Conservation (phyloP, 2,113 vertebrate genomes). For the Rhagologus leucostigma region DNA sequence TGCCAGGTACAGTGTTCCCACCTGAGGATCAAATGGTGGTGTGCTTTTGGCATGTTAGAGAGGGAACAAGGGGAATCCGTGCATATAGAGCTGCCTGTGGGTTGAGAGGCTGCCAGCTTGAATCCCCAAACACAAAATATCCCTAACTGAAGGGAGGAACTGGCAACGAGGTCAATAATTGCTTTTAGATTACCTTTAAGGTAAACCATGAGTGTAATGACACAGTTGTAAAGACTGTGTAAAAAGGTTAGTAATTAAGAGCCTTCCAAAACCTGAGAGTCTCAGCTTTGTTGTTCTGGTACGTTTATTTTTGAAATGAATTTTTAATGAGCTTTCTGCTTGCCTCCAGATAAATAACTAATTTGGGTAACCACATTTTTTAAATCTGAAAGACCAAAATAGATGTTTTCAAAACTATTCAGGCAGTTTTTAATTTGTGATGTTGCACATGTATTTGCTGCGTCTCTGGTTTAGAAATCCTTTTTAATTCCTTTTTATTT, state of each 20-base stretch:
- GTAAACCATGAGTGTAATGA: neutral
- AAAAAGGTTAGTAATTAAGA: neutral
- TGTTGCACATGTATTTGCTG: neutral
- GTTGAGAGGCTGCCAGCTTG: neutral
- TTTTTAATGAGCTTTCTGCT: neutral
- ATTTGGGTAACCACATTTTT: neutral
- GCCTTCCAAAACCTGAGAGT: neutral
- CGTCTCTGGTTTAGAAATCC: neutral
- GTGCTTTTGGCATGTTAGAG: rapidly evolving
- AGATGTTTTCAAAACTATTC: neutral
- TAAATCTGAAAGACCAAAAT: neutral
- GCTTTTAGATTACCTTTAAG: neutral
- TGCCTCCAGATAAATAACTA: neutral
- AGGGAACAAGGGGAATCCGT: neutral
- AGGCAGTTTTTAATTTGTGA: neutral
- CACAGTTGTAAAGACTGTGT: neutral
- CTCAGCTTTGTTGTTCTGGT: neutral
- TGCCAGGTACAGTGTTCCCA: slow-evolving; percentile 62
- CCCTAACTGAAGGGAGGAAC: neutral
- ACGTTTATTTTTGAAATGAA: neutral
- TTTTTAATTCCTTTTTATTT: neutral
- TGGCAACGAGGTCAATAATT: neutral
- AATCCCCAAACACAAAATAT: neutral
- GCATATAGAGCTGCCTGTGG: neutral
- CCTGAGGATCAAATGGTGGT: neutral